These are phyloP conservation scores for Agrenia bidenticulata DNA, from an alignment of 2,888 invertebrate species.

Conservation along the genomic window DNA sequence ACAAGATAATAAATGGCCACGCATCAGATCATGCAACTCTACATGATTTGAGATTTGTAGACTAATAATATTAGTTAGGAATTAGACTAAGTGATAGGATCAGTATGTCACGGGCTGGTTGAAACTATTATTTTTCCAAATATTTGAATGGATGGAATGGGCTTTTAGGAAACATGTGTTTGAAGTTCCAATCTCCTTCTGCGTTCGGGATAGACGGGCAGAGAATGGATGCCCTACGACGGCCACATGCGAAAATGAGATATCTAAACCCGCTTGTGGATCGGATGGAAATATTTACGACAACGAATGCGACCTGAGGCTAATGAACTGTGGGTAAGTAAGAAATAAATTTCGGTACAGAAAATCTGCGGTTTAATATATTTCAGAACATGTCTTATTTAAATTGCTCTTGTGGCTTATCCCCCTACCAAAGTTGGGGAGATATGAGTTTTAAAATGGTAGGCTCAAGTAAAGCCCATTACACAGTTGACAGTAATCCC, in stretches of 20 bases:
- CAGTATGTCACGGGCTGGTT: too few species aligned
- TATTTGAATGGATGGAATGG: too few species aligned
- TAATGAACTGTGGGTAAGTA: slow-evolving; percentile 10
- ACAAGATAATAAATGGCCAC: too few species aligned
- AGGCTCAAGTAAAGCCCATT: neutral
- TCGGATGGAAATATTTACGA: slow-evolving; percentile 85
- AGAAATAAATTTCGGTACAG: neutral
- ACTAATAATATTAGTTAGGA: too few species aligned
- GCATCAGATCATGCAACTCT: too few species aligned
- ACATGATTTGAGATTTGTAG: too few species aligned
- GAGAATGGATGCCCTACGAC: slow-evolving; percentile 55
- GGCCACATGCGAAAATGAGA: slow-evolving; percentile 67
- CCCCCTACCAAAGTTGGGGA: too few species aligned
- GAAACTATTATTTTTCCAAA: too few species aligned
- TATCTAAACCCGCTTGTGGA: slow-evolving; percentile 75
- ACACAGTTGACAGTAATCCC: neutral
- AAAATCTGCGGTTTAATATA: neutral
- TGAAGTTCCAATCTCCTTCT: slow-evolving; percentile 87
- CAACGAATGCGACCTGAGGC: slow-evolving; percentile 59
- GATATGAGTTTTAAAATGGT: too few species aligned
- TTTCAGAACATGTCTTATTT: too few species aligned
- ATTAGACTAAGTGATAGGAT: too few species aligned
- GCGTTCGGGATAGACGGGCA: slow-evolving; percentile 62
- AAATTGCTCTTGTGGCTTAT: too few species aligned
- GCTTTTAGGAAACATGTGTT: slow-evolving; percentile 79